phyloP scores from a whole-genome alignment of 2,113 vertebrate genomes.

The Corvus moneduloides region DNA sequence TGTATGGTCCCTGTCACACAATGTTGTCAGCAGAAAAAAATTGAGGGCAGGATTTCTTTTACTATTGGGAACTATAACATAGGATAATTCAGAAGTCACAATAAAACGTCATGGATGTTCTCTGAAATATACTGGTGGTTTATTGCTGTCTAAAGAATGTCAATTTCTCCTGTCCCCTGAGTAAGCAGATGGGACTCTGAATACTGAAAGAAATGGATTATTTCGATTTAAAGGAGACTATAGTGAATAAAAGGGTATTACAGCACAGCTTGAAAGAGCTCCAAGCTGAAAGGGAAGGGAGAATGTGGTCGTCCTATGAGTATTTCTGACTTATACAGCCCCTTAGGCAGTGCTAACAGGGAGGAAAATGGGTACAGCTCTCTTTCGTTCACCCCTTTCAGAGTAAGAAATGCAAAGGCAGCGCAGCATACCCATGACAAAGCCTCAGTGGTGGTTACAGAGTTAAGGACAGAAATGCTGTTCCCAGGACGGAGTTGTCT shows the following conservation, averaged over 20 bases:
- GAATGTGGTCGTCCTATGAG: neutral
- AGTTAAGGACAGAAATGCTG: neutral
- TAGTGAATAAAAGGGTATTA: neutral
- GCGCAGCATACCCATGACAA: neutral
- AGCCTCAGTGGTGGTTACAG: neutral
- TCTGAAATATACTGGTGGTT: neutral
- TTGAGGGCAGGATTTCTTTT: neutral
- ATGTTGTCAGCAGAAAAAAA: neutral
- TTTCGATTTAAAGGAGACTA: neutral
- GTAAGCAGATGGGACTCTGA: neutral
- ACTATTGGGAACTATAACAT: neutral
- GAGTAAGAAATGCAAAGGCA: neutral
- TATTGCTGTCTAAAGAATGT: conserved; percentile 23
- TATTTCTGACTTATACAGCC: neutral
- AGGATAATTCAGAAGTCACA: neutral
- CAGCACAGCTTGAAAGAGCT: neutral
- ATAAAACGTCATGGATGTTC: neutral
- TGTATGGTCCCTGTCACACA: neutral
- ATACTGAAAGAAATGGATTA: neutral
- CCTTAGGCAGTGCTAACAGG: neutral
- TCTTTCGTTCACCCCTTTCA: neutral
- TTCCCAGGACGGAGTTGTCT: neutral
- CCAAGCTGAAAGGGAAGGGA: neutral
- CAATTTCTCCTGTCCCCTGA: neutral
- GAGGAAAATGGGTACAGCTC: neutral